Evolutionary conservation across 2,113 vertebrate species (phyloP).

Genomic region (Burhinus bistriatus): DNA sequence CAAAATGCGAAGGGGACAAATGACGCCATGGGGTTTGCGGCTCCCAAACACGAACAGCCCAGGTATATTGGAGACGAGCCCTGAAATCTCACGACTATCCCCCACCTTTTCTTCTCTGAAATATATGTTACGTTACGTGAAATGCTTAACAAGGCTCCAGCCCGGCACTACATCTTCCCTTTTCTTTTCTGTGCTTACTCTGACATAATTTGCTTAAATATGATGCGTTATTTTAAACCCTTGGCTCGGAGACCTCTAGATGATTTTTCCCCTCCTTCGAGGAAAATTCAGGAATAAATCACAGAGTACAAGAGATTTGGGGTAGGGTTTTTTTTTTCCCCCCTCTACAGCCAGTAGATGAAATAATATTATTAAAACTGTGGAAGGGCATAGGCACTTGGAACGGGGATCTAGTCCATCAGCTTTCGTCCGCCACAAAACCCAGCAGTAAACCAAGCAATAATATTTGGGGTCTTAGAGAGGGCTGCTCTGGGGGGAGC

Average conservation of each 20-base stretch:
- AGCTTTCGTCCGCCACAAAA: neutral
- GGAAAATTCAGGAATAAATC: slow-evolving; percentile 10
- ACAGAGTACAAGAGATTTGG: neutral
- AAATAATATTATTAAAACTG: neutral
- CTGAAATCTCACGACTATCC: neutral
- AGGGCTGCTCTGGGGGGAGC: neutral
- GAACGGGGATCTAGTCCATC: neutral
- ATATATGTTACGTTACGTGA: neutral
- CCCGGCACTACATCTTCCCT: neutral
- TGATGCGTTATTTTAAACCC: neutral
- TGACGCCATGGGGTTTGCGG: fast-evolving
- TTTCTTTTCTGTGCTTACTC: neutral
- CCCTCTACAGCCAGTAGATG: neutral
- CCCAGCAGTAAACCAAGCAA: neutral
- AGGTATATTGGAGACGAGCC: neutral
- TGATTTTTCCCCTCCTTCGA: fast-evolving
- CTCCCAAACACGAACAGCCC: neutral
- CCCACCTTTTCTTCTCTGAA: neutral
- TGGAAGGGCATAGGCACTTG: neutral
- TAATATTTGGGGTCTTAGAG: neutral
- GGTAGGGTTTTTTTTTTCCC: too few species aligned
- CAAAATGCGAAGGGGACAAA: neutral
- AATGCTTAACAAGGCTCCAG: neutral
- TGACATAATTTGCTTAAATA: neutral
- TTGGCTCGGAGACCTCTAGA: neutral